Evolutionary conservation across 2,797 vertebrate genomes (phyloP), one percentile per base, ranked within the genome.

Genomic region (Melanotaenia maccullochi): DNA sequence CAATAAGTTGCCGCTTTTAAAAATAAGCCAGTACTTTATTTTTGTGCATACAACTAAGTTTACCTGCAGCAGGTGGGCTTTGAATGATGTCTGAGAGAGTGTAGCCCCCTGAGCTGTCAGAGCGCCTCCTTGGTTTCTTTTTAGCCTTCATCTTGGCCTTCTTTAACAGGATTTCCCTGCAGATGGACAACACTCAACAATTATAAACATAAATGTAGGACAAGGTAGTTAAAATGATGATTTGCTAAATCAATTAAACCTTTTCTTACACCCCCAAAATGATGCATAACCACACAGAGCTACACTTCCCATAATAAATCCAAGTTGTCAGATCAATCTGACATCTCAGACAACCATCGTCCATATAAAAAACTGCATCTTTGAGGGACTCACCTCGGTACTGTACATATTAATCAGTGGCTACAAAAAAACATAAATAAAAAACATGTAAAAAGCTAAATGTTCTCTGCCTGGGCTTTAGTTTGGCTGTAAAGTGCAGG

Each of bases 31-130:
- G 51, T 12, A 7, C n/a, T 56, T 24, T 8, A 18, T 65, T 14
- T 69, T 40, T 64, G 32, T 32, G 2, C 8, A 56, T 56, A 30
- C 3, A 30, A 20, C 6, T 54, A 3, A n/a, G 25, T 35, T 7
- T 79, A 99, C 97, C 97, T 96, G 95, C 75, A 79, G 94, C 87
- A 54, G 96, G 91, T 1, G 96, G 95, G 86, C 95, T 98, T 71
- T 97, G 97, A 89, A 99, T 97, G 84, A 99, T 88, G 86, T 98
- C 95, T 66, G 97, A 99, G 24, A 99, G 93, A 51, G 96, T 97
- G 89, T 99, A 99, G 44, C 98, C 97, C 68, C 97, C 97, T 61
- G 97, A 97, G 88, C 98, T 99, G 93, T 98, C 96, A 0, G 95
- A 97, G 2, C 97, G 95, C 57, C 95, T 95, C 54, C 97, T 94